Conservation (phyloP, 2,888 invertebrate species). For the Lasioglossum oenotherae region DNA sequence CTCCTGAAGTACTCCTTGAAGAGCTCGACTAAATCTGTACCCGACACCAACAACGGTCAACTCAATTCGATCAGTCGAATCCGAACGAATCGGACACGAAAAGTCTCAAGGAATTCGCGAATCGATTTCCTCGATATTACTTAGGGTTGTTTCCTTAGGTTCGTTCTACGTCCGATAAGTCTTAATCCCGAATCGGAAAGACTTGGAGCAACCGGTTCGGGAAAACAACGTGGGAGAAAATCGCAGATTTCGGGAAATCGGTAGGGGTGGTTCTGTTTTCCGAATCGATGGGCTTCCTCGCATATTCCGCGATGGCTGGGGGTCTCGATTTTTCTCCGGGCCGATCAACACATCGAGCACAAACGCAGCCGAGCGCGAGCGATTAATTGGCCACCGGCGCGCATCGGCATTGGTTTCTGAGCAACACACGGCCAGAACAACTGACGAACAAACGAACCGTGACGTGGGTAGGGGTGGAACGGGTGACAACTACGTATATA, state of each 20-base stretch:
- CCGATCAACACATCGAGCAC: conserved; percentile 44
- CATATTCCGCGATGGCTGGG: neutral
- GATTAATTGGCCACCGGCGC: conserved; percentile 65
- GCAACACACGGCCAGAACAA: conserved; percentile 37
- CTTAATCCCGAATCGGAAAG: neutral
- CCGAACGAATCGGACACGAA: neutral
- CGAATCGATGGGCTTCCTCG: neutral
- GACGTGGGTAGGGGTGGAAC: conserved; percentile 18
- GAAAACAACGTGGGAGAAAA: neutral
- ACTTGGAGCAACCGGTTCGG: neutral
- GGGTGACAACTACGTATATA: neutral
- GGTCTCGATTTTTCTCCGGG: conserved; percentile 37
- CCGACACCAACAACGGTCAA: neutral
- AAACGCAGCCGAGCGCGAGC: conserved; percentile 46
- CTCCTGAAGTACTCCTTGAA: neutral
- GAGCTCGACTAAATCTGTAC: neutral
- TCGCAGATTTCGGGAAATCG: neutral
- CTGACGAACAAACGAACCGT: conserved; percentile 58
- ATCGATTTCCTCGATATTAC: neutral
- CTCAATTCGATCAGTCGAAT: neutral
- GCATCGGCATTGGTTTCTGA: conserved; percentile 38
- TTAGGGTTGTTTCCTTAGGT: neutral
- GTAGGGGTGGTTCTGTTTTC: neutral
- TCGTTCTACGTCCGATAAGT: neutral
- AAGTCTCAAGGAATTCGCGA: neutral